These are phyloP conservation scores for Lamellibrachia satsuma DNA, from an alignment of 2,888 invertebrate species.

Conservation along the genomic window DNA sequence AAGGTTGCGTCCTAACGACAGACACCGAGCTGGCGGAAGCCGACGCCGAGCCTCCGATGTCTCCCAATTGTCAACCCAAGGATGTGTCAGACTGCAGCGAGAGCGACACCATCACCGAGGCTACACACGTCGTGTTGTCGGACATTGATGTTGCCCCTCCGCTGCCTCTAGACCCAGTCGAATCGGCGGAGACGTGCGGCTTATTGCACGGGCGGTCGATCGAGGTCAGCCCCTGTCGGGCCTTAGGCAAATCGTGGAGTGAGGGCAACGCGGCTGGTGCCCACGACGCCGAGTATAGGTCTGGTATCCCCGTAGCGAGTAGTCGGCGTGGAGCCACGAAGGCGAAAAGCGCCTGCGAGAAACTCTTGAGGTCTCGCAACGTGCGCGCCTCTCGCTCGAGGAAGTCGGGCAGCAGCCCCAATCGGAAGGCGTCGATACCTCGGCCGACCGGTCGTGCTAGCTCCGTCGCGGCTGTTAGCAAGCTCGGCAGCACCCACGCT, in stretches of 20 bases:
- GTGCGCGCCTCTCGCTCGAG: neutral
- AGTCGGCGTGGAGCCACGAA: neutral
- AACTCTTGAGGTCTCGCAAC: neutral
- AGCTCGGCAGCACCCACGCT: neutral
- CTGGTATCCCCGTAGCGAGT: neutral
- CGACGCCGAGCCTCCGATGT: neutral
- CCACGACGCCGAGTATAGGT: neutral
- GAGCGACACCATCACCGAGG: neutral
- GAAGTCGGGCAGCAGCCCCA: neutral
- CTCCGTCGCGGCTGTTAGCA: neutral
- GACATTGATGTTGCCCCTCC: neutral
- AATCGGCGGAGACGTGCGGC: neutral
- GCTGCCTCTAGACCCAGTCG: neutral
- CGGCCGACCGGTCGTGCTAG: neutral
- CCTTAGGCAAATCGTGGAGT: neutral
- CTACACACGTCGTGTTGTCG: neutral
- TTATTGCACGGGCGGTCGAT: neutral
- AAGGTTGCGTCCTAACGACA: neutral
- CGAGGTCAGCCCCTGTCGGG: neutral
- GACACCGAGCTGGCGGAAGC: neutral
- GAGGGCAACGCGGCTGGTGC: neutral
- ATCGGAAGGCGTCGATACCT: conserved; percentile 3
- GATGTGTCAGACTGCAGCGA: neutral
- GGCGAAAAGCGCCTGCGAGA: conserved; percentile 2
- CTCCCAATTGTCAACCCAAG: neutral